Evolutionary conservation across 2,113 vertebrate genomes (phyloP), one percentile per base, ranked within the genome.

Genomic region (Aegotheles bennettii): DNA sequence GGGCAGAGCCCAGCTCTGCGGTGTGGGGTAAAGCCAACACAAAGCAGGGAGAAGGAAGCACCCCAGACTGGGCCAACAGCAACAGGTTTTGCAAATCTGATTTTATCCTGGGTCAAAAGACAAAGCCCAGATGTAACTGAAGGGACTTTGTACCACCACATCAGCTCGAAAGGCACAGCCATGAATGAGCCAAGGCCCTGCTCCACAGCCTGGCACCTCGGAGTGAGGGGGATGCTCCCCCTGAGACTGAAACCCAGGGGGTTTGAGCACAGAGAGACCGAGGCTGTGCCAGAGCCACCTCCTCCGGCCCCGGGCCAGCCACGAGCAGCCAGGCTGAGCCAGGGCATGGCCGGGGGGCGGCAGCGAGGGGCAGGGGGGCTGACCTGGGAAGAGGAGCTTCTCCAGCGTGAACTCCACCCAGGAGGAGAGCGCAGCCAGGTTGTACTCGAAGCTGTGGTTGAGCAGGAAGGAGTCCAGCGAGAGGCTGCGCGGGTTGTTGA

Each of bases 361-460:
- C 57, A 6, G 40, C 12, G 53, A 54, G 14, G 31, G 61, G 38
- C 33, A 61, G 35, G 42, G 43, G 4, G 25, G 95, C 98, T 69
- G 14, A 99, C 99, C 99, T 99, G 99, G 99, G 94, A 98, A 97
- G 5, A 98, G 97, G 29, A 99, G 95, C 76, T 98, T 99, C 96
- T 99, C 99, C 69, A 99, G 95, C 0, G 98, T 99, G 97, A 99
- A 99, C 96, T 99, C 99, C 75, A 99, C 89, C 99, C 99, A 99
- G 40, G 99, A 99, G 4, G 99, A 99, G 57, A 99, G 69, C 1
- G 99, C 99, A 0, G 99, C 99, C 82, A 99, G 93, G 2, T 98
- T 99, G 92, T 99, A 99, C 96, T 99, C 99, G 86, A 99, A 81
- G 29, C 99, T 99, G 97, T 99, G 99, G 96, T 99, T 99, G 92